Base-by-base conservation (phyloP, 2,797 vertebrate species). In the Perodicticus potto region DNA sequence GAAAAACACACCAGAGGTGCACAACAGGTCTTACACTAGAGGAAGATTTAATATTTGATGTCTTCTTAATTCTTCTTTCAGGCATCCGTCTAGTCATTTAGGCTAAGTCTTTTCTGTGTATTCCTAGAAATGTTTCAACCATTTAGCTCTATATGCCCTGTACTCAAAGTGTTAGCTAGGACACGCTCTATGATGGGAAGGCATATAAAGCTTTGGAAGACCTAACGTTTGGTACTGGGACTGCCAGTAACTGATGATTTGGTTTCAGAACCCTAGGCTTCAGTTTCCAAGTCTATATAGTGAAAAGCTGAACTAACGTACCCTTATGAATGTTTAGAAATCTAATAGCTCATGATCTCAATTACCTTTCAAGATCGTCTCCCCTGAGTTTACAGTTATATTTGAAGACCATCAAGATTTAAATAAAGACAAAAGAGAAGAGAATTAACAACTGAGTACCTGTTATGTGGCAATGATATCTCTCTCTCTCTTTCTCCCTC, bases 21-120 rank as follows among this genome's bases (percentile, higher is more conserved):
- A 3, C 77, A 40, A 73, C 40, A 78, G 12, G 19, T 7, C 53
- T 86, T 89, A 86, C 5, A 40, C 67, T 37, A 73, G 29, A 86
- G 73, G 29, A 78, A 61, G 16, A 14, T 32, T 67, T 72, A 43
- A 22, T 59, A 77, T 65, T 86, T 95, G 19, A 67, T 32, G 2
- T 70, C 40, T 89, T 84, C 45, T 10, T 82, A 85, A 78, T 95
- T 88, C 43, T 82, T 25, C 6, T 88, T 59, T 77, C 27, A 61
- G 5, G 22, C 32, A 65, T 53, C 45, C 14, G 82, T 22, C 1
- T 11, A 87, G 2, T 74, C 14, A 32, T 69, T 67, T 40, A 23
- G 53, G 3, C 5, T 74, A 12, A 61, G 23, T 20, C n/a, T 14
- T 84, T 61, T 78, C 55, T 86, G 17, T 37, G 1, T 80, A 40